Conservation (phyloP, 2,113 vertebrate species). For the Sapayoa aenigma region DNA sequence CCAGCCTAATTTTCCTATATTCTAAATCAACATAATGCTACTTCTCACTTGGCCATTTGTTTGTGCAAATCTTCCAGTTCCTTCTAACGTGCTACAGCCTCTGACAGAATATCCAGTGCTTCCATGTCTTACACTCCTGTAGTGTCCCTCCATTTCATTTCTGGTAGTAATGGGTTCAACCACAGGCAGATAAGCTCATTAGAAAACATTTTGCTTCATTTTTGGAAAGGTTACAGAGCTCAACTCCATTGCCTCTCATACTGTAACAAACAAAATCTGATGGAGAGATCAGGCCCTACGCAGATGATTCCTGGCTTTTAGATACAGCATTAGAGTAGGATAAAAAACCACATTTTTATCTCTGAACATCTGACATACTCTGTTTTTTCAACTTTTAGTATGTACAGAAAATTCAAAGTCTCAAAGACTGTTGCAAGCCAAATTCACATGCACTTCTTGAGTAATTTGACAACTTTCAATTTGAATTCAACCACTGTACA, state of each 20-base stretch:
- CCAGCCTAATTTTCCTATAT: not conserved
- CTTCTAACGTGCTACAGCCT: accelerated
- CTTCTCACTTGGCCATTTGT: not conserved
- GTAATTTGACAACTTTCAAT: not conserved
- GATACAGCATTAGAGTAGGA: not conserved
- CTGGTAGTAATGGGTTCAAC: not conserved
- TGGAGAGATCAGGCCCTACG: not conserved
- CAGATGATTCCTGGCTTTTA: not conserved
- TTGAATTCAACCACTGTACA: not conserved
- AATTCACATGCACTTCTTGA: not conserved
- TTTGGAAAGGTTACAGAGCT: not conserved
- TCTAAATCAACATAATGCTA: not conserved
- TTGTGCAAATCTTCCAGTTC: not conserved
- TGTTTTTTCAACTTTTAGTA: not conserved
- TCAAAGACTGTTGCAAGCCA: not conserved
- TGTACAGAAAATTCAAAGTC: not conserved
- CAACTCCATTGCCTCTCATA: not conserved
- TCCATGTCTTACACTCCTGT: not conserved
- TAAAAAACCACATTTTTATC: not conserved
- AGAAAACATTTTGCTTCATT: not conserved
- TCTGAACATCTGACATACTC: not conserved
- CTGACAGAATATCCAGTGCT: not conserved
- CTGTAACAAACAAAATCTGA: not conserved
- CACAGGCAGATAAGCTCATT: not conserved
- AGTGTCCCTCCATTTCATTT: not conserved